Conservation (phyloP, 2,888 invertebrate species). For the Hydriomena furcata region DNA sequence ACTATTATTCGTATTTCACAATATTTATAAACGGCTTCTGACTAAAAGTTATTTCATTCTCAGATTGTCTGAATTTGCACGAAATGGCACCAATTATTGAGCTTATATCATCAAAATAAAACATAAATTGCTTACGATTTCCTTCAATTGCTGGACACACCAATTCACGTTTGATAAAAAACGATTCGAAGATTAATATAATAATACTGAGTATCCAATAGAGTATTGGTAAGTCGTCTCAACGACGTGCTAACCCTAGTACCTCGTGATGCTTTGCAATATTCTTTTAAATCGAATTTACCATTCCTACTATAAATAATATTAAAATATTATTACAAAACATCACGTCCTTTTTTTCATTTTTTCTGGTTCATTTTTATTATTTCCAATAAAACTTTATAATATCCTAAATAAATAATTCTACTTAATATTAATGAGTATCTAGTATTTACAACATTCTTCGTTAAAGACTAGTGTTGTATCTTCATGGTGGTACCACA, state of each 20-base stretch:
- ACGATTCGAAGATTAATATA: conserved; percentile 52
- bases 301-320: conserved; percentile 5
- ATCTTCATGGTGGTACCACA: conserved; percentile 40
- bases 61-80: neutral
- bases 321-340: conserved; percentile 46
- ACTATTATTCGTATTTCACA: too few relatives aligned
- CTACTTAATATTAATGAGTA: conserved; percentile 74
- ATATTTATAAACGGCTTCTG: neutral
- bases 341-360: conserved; percentile 46
- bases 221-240: conserved; percentile 16
- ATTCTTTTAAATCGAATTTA: conserved; percentile 27
- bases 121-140: conserved; percentile 29
- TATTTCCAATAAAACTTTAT: conserved; percentile 63
- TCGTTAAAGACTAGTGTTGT: conserved; percentile 74
- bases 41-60: neutral
- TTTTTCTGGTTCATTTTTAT: conserved; percentile 50
- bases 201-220: conserved; percentile 61
- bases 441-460: conserved; percentile 77
- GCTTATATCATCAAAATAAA: conserved; percentile 24
- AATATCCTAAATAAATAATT: conserved; percentile 72
- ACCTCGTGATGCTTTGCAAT: conserved; percentile 42
- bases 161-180: conserved; percentile 38
- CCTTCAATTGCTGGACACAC: conserved; percentile 23
- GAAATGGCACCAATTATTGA: conserved; percentile 40
- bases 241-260: conserved; percentile 9